Evolutionary conservation across 53 echinoderm and acorn worm species (phyloP), one percentile per base, ranked within the genome.

Genomic region (Luidia sarsii): DNA sequence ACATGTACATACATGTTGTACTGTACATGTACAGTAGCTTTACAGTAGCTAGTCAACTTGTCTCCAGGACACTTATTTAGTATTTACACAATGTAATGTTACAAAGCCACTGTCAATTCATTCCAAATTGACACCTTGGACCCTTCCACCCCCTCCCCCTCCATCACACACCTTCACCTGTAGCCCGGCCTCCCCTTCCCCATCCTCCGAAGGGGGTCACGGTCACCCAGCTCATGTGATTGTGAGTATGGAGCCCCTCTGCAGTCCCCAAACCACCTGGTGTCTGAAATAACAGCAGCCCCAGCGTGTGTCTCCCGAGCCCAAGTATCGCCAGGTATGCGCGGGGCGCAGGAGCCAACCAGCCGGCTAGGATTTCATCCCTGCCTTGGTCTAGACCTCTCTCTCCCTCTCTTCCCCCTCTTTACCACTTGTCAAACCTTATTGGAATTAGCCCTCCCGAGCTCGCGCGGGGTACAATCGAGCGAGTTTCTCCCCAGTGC

Each of bases 201-300:
- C 13, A 1, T 61, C 13, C 33, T 61, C 3, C 1, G 10, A 55
- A 7, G 3, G 45, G 60, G 77, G 77, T 77, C 77, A 77, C 21
- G 77, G 77, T 77, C 77, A 57, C 19, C 5, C 27, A 22, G 34
- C 33, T 55, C 7, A 7, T 29, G 55, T 34, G 16, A 36, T n/a
- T n/a, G n/a, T n/a, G n/a, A n/a, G n/a, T n/a, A n/a, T n/a, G n/a
- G n/a, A n/a, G n/a, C n/a, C n/a, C n/a, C n/a, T n/a, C n/a, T n/a
- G n/a, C n/a, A n/a, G n/a, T n/a, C n/a, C n/a, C n/a, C 41, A 11
- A 72, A 77, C 77, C 77, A 77, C 61, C 77, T 77, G 77, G 77
- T 59, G 37, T 55, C 77, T 77, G 61, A 59, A 59, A 77, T 33
- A 77, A 77, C 77, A 77, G 77, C 16, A 31, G 41, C 41, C 10